phyloP scores from a whole-genome alignment of 2,888 invertebrate species.

The Sphinx pinastri region DNA sequence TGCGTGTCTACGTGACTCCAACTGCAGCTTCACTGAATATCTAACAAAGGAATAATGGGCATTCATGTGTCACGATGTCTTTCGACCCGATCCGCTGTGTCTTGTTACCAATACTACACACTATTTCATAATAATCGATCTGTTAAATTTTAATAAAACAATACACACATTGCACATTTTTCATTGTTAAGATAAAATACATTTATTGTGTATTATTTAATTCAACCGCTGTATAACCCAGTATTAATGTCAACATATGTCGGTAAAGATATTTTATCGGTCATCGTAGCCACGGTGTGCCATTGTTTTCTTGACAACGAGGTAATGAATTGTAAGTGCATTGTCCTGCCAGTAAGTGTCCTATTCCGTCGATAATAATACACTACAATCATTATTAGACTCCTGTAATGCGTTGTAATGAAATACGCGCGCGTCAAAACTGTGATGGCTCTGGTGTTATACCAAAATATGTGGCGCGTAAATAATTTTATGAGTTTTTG shows the following conservation, averaged over 20 bases:
- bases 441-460: background rate
- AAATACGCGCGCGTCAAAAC: background rate
- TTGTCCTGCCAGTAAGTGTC: conserved; percentile 57
- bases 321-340: conserved; percentile 64
- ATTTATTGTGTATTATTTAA: no score
- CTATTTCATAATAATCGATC: no score
- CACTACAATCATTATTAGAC: background rate
- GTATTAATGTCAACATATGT: conserved; percentile 29
- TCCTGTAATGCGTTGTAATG: background rate
- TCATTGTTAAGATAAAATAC: no score
- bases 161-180: background rate
- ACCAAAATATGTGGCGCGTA: background rate
- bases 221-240: no score
- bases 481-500: background rate
- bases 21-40: conserved; percentile 68
- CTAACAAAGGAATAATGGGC: conserved; percentile 56
- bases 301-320: conserved; percentile 61
- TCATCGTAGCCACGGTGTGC: conserved; percentile 48
- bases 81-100: conserved; percentile 1
- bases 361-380: conserved; percentile 49
- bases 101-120: background rate
- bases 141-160: background rate
- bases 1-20: conserved; percentile 70
- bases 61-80: conserved; percentile 27
- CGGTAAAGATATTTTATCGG: conserved; percentile 52